Conservation (phyloP, 2,888 invertebrate genomes). For the Cerastis rubricosa region DNA sequence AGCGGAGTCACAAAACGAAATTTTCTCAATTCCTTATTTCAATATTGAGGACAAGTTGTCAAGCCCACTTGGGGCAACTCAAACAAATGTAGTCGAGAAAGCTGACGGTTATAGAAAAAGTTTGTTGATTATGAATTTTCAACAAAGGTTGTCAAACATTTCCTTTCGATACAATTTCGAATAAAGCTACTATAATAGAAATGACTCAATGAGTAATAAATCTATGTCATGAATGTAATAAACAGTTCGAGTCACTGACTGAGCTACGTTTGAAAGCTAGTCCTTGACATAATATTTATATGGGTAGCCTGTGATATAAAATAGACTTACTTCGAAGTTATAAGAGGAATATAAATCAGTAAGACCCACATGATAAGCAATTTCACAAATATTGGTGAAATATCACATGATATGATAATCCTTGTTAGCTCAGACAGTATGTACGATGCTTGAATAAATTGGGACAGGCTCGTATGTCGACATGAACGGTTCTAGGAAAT, state of each 20-base stretch:
- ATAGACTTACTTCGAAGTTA: slow-evolving; percentile 22
- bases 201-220: slow-evolving; percentile 20
- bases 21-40: slow-evolving; percentile 67
- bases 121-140: slow-evolving; percentile 72
- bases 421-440: slow-evolving; percentile 58
- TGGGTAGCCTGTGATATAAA: slow-evolving; percentile 26
- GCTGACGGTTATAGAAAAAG: slow-evolving; percentile 77
- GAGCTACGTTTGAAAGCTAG: background rate
- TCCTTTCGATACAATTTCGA: slow-evolving; percentile 51
- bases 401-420: slow-evolving; percentile 60
- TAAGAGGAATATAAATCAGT: slow-evolving; percentile 52
- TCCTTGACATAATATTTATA: slow-evolving; percentile 11
- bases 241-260: background rate
- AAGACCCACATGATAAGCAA: slow-evolving; percentile 50
- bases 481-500: slow-evolving; percentile 42
- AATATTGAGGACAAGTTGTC: slow-evolving; percentile 73
- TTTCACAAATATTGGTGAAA: slow-evolving; percentile 58
- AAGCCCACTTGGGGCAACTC: slow-evolving; percentile 74
- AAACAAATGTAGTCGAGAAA: slow-evolving; percentile 72
- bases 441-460: slow-evolving; percentile 61
- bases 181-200: slow-evolving; percentile 21
- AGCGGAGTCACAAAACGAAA: slow-evolving; percentile 49
- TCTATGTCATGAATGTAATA: background rate
- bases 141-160: slow-evolving; percentile 65
- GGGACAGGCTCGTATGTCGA: slow-evolving; percentile 47